These are phyloP conservation scores for Leptodactylus fallax DNA, from an alignment of 2,797 vertebrate genomes.

Conservation along the genomic window DNA sequence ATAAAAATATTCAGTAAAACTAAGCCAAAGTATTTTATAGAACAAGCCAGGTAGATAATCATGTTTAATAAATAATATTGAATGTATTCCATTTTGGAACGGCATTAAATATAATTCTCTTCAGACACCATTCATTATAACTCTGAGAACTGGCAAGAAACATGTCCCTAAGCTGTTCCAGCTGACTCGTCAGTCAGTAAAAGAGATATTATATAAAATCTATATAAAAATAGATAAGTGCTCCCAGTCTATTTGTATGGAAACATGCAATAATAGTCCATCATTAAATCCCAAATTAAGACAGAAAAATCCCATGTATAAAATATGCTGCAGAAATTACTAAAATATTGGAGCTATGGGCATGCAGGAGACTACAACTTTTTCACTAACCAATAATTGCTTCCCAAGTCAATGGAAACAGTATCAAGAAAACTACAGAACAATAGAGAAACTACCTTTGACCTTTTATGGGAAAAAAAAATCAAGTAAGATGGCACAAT, in stretches of 20 bases:
- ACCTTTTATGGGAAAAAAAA: neutral
- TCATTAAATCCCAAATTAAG: neutral
- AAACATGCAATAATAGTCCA: neutral
- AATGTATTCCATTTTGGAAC: neutral
- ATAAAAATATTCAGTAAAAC: neutral
- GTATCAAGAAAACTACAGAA: too few relatives aligned
- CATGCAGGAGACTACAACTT: neutral
- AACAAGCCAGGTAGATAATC: neutral
- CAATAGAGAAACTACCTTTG: too few relatives aligned
- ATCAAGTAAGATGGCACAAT: neutral
- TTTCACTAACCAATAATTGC: neutral
- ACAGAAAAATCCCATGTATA: neutral
- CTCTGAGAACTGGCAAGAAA: neutral
- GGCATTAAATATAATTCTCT: neutral
- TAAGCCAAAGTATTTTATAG: neutral
- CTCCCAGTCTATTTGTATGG: neutral
- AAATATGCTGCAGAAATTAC: too few relatives aligned
- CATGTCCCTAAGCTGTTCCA: neutral
- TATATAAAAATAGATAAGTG: neutral
- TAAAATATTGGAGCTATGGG: too few relatives aligned
- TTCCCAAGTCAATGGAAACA: neutral
- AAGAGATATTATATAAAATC: neutral
- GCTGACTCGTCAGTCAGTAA: neutral
- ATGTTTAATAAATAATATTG: neutral
- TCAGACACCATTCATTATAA: neutral